Evolutionary conservation across 2,888 invertebrate genomes (phyloP).

Genomic region (Elegia similella): DNA sequence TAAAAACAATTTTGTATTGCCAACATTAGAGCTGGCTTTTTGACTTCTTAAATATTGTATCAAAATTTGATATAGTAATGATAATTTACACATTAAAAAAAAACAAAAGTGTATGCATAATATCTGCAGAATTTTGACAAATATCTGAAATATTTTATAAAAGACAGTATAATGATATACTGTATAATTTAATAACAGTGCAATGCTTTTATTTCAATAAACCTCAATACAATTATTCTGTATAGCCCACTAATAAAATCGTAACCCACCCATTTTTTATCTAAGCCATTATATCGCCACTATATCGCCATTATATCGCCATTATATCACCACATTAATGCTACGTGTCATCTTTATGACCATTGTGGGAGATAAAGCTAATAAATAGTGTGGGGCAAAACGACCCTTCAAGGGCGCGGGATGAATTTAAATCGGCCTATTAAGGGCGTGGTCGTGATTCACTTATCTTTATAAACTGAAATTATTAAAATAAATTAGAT

Average conservation of each 20-base stretch:
- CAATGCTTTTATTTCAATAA: neutral
- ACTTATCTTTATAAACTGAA: conserved; percentile 2
- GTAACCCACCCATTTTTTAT: conserved; percentile 3
- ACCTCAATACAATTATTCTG: neutral
- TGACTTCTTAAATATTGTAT: no score
- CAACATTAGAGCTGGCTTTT: no score
- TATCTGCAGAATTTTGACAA: no score
- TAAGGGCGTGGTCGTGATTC: conserved; percentile 14
- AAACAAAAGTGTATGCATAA: no score
- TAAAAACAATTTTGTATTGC: no score
- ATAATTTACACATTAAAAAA: no score
- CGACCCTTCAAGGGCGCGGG: conserved; percentile 21
- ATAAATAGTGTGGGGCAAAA: conserved; percentile 29
- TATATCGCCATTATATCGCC: conserved; percentile 8
- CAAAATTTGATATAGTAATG: no score
- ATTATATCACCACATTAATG: conserved; percentile 15
- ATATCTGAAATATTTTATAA: no score
- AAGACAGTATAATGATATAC: no score
- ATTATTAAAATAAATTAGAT: neutral
- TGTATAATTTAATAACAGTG: no score
- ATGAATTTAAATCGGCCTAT: conserved; percentile 32
- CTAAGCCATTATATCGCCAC: neutral
- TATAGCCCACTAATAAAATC: neutral
- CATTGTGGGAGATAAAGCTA: conserved; percentile 33
- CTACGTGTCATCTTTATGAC: conserved; percentile 34